phyloP scores from a whole-genome alignment of 1,140 invertebrate species.

The Hestina assimilis region DNA sequence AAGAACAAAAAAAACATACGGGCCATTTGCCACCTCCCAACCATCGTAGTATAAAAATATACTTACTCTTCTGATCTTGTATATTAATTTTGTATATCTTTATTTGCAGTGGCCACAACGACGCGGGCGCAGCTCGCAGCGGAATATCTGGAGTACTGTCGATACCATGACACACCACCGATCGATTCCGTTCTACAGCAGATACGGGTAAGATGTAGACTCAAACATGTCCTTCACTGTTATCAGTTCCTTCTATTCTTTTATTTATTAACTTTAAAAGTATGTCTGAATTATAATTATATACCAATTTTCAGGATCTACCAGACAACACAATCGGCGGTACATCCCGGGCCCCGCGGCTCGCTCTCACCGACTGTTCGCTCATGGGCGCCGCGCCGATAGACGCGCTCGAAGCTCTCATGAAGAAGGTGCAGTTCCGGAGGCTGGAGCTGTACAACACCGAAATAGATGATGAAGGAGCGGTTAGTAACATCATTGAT shows the following conservation, averaged over 20 bases:
- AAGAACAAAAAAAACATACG: too few relatives aligned
- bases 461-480: constrained; percentile 84
- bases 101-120: constrained; percentile 54
- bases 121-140: constrained; percentile 81
- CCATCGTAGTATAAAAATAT: too few relatives aligned
- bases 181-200: constrained; percentile 84
- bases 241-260: too few relatives aligned
- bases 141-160: constrained; percentile 85
- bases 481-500: constrained; percentile 64
- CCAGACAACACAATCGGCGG: constrained; percentile 58
- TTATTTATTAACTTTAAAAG: too few relatives aligned
- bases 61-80: too few relatives aligned
- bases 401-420: constrained; percentile 64
- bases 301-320: constrained; percentile 48
- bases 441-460: constrained; percentile 84
- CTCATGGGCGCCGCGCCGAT: constrained; percentile 53
- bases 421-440: constrained; percentile 80
- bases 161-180: constrained; percentile 83
- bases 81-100: background rate
- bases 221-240: too few relatives aligned
- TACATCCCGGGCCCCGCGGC: constrained; percentile 43
- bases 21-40: too few relatives aligned
- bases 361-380: constrained; percentile 48
- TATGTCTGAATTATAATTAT: too few relatives aligned
- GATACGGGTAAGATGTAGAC: constrained; percentile 80